A percentile compares a stretch with the other conserved stretches of the same genome.
phyloP scores from a whole-genome alignment of 2,797 vertebrate genomes.

The Galagoides demidoff region DNA sequence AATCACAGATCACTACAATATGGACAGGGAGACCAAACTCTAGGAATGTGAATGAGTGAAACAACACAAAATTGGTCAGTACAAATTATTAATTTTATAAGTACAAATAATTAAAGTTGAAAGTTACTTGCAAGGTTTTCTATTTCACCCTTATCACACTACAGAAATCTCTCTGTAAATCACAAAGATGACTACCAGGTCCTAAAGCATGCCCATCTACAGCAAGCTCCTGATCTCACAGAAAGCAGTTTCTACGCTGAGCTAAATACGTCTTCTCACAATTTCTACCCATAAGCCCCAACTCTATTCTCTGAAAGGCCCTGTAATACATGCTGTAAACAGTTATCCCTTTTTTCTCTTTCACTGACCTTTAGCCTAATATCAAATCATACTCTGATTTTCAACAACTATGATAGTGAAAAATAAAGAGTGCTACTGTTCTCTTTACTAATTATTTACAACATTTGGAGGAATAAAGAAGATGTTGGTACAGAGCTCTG shows the following conservation, averaged over 20 bases:
- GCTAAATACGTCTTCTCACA: neutral
- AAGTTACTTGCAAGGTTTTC: neutral
- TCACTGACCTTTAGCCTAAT: neutral
- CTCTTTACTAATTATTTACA: neutral
- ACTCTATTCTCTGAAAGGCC: neutral
- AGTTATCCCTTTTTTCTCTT: neutral
- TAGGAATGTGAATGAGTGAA: neutral
- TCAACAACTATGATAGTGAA: neutral
- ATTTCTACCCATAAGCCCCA: neutral
- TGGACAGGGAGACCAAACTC: neutral
- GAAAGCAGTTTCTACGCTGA: neutral
- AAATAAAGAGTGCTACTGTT: neutral
- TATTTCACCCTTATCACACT: neutral
- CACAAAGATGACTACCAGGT: rapidly evolving
- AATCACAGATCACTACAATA: neutral
- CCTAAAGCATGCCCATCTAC: neutral
- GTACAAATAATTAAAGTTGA: neutral
- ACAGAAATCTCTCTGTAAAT: neutral
- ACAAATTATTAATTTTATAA: neutral
- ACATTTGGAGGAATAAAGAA: neutral
- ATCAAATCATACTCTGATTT: neutral
- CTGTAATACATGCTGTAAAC: neutral
- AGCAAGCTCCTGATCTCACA: neutral
- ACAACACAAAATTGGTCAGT: neutral
- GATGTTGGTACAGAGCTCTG: neutral